Conservation (phyloP, 2,797 vertebrate species). For the Salarias fasciatus region DNA sequence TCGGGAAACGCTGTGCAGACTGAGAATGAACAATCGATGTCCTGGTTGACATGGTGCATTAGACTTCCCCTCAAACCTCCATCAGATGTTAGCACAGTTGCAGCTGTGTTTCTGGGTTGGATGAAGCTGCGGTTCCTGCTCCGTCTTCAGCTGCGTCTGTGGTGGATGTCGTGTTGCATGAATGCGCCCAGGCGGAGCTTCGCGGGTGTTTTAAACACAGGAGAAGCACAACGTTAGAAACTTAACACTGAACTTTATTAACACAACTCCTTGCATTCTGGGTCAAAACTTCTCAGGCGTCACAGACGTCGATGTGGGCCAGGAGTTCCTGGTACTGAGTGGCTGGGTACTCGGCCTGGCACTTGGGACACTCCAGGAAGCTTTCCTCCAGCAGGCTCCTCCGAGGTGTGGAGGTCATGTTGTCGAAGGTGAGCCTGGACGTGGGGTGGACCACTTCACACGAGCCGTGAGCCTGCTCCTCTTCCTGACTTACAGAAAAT, state of each 20-base stretch:
- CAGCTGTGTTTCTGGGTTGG: background rate
- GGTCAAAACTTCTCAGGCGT: constrained; percentile 60
- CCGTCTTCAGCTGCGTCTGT: too few species aligned
- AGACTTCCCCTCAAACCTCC: too few species aligned
- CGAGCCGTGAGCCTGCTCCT: constrained; percentile 38
- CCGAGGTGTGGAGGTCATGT: constrained; percentile 7
- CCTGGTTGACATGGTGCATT: too few species aligned
- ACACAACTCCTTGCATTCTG: constrained; percentile 3
- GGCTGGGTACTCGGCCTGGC: constrained; percentile 87
- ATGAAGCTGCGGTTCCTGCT: too few species aligned
- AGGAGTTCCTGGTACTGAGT: constrained; percentile 94
- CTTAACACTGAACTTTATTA: constrained; percentile 34
- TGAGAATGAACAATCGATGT: too few species aligned
- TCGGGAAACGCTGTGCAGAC: too few species aligned
- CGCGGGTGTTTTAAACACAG: background rate
- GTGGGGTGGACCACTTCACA: constrained; percentile 45
- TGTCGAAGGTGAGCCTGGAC: constrained; percentile 4
- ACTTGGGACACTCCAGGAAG: constrained; percentile 94
- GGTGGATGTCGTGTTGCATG: background rate
- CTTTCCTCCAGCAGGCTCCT: constrained; percentile 88
- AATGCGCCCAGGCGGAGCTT: background rate
- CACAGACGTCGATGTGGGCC: constrained; percentile 91
- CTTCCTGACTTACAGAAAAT: constrained; percentile 66
- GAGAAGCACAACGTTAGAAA: constrained; percentile 5
- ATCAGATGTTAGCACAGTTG: background rate